Base-by-base conservation (phyloP, 2,113 vertebrate species). In the Barnardius zonarius region DNA sequence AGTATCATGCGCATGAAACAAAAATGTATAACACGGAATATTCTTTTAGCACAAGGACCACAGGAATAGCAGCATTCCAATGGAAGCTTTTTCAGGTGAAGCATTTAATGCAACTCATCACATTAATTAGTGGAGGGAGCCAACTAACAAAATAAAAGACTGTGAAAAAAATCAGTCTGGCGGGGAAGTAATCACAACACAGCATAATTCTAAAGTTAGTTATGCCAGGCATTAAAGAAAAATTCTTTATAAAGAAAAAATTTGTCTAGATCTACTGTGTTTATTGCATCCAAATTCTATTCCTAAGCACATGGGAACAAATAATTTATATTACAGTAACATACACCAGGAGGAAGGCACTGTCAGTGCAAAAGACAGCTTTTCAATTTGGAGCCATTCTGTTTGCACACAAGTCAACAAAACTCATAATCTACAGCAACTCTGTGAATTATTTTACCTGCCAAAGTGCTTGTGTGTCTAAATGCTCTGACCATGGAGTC, bases 381-480 rank as follows among this genome's bases (percentile, higher is more conserved):
- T 92, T 55, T 16, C 9, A 59, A 9, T 39, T 80, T 35, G 37
- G 27, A 70, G 31, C 11, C 24, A 13, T 43, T 77, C 81, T 68
- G 3, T 77, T 51, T 57, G 22, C 14, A 69, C 7, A 7, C 8
- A 46, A 57, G 27, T 41, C 46, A 91, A 39, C n/a, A 90, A 64
- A 90, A 92, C 7, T 39, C 39, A 39, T 39, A 39, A 46, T 25
- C 44, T 59, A 33, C 7, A 59, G 44, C 43, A 88, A 30, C 44
- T 72, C 43, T 41, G 6, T 6, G 9, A 81, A 30, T 16, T 51
- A 35, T 30, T 92, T 96, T 97, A 99, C 99, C 99, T 97, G 99
- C 98, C 27, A 99, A 98, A 19, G 99, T 99, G 94, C 99, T 99
- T n/a, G 99, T 99, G 97, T 99, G 99, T 83, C 99, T 98, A 95